A percentile compares a stretch with the other conserved stretches of the same genome.
These are phyloP conservation scores for Bicyclus anynana DNA, from an alignment of 1,140 invertebrate genomes.

Conservation along the genomic window DNA sequence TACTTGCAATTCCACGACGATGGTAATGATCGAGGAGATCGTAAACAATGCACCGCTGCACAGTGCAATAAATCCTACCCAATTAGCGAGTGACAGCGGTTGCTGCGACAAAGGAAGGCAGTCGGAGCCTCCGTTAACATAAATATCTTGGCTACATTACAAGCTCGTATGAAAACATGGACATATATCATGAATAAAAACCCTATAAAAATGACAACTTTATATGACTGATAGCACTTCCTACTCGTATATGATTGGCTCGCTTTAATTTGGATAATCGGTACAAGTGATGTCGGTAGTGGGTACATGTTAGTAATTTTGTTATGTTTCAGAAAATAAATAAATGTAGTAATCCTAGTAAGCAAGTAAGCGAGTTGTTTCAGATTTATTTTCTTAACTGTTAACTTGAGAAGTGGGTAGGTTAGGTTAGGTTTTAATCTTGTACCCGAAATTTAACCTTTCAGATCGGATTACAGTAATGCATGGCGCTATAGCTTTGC, in stretches of 20 bases:
- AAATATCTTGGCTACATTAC: constrained; percentile 24
- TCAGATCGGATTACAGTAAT: too few species aligned
- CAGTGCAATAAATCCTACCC: constrained; percentile 54
- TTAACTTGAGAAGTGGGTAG: too few species aligned
- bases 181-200: constrained; percentile 17
- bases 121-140: constrained; percentile 26
- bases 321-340: too few species aligned
- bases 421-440: too few species aligned
- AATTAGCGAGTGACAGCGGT: constrained; percentile 52
- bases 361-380: too few species aligned
- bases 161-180: constrained; percentile 11
- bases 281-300: too few species aligned
- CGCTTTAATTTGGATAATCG: constrained; percentile 7
- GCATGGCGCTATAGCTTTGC: too few species aligned
- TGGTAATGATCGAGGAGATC: constrained; percentile 19
- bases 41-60: constrained; percentile 27
- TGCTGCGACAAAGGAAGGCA: constrained; percentile 48
- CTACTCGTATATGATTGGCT: constrained; percentile 6
- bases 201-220: constrained; percentile 10
- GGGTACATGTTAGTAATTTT: too few species aligned
- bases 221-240: constrained; percentile 14
- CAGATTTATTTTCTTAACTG: too few species aligned
- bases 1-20: constrained; percentile 5
- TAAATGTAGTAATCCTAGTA: too few species aligned
- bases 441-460: too few species aligned